A percentile compares a stretch with the other conserved stretches of the same genome.
These are phyloP conservation scores for Drosophila sp. DNA, from an alignment of 1,140 invertebrate species.

Conservation along the genomic window DNA sequence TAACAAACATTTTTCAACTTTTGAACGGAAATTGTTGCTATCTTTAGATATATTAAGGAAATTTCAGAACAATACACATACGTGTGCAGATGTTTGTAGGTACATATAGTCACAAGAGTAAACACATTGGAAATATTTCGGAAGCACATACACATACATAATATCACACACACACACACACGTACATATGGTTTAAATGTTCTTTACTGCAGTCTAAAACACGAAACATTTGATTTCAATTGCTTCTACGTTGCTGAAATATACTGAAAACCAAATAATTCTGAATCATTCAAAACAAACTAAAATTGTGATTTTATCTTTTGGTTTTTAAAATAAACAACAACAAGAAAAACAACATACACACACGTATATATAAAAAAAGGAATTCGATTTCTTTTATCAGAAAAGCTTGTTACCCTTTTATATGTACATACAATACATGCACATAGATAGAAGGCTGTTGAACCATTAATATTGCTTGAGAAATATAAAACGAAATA, in stretches of 20 bases:
- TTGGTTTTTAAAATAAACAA: conserved; percentile 28
- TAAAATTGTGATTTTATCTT: conserved; percentile 33
- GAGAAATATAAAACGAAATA: background rate
- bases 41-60: conserved; percentile 10
- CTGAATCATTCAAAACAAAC: conserved; percentile 26
- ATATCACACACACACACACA: background rate
- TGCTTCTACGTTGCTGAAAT: conserved; percentile 21
- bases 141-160: conserved; percentile 3
- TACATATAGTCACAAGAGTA: conserved; percentile 15
- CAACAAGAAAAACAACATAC: conserved; percentile 5
- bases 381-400: conserved; percentile 1
- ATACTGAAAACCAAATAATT: conserved; percentile 26
- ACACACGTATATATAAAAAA: too few species aligned
- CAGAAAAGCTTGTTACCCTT: conserved; percentile 18
- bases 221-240: conserved; percentile 31
- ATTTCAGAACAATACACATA: conserved; percentile 3
- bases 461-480: background rate
- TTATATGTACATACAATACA: background rate
- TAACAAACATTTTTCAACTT: conserved; percentile 8
- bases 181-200: conserved; percentile 11
- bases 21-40: conserved; percentile 4
- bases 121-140: conserved; percentile 27
- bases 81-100: background rate
- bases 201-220: conserved; percentile 23
- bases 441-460: background rate